phyloP scores from a whole-genome alignment of 2,113 vertebrate genomes.

The Indri indri region DNA sequence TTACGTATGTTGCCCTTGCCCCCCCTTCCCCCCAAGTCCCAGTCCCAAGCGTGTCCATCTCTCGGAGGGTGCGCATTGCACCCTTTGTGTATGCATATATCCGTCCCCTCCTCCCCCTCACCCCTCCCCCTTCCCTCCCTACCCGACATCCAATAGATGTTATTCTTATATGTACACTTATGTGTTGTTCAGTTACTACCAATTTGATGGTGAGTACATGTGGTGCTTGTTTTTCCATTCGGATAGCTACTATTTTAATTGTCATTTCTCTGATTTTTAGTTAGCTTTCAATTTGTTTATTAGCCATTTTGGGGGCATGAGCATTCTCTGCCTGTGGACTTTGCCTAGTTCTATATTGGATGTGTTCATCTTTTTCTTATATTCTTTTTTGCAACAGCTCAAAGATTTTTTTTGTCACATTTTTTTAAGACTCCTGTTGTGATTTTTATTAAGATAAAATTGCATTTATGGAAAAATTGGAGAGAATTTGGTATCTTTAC shows the following conservation, averaged over 20 bases:
- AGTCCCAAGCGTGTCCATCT: too few species aligned
- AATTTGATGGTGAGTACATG: too few species aligned
- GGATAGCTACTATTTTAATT: background rate
- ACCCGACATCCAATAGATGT: too few species aligned
- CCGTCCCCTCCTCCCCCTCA: too few species aligned
- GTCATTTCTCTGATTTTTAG: background rate
- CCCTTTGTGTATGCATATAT: too few species aligned
- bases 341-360: background rate
- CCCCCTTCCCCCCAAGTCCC: too few species aligned
- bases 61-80: too few species aligned
- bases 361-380: background rate
- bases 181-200: too few species aligned
- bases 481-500: background rate
- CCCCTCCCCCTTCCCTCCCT: too few species aligned
- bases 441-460: constrained; percentile 8
- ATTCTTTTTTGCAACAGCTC: background rate
- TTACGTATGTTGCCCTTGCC: too few species aligned
- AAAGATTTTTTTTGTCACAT: background rate
- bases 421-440: background rate
- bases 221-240: too few species aligned
- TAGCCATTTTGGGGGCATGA: background rate
- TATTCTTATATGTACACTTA: too few species aligned
- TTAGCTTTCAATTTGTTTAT: constrained; percentile 1
- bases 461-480: background rate
- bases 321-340: background rate